These are phyloP conservation scores for Hafferia zeledoni DNA, from an alignment of 2,797 vertebrate genomes.

Conservation along the genomic window DNA sequence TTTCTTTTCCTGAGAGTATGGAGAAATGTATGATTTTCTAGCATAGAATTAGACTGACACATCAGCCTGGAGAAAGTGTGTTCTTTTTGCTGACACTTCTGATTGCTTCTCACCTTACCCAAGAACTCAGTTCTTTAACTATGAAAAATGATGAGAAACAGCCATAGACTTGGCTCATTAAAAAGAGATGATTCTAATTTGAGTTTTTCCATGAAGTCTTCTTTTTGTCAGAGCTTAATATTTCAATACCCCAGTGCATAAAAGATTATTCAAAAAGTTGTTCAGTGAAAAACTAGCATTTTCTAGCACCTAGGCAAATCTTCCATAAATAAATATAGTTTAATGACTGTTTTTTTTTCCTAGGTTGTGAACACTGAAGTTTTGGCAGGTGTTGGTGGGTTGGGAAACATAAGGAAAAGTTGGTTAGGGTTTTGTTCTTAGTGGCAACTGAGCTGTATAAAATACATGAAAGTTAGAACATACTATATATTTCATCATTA, in stretches of 20 bases:
- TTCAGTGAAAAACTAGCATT: not conserved
- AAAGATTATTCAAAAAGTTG: not conserved
- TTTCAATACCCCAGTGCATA: not conserved
- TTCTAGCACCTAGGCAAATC: not conserved
- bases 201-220: not conserved
- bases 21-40: not conserved
- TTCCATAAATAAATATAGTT: not conserved
- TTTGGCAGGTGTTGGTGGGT: not conserved
- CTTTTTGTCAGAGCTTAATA: not conserved
- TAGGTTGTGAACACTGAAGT: not conserved
- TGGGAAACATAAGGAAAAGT: not conserved
- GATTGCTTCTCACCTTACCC: not conserved
- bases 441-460: not conserved
- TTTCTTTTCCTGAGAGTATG: not conserved
- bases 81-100: not conserved
- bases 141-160: not conserved
- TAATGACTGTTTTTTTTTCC: not conserved
- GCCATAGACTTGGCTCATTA: not conserved
- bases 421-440: not conserved
- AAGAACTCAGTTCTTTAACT: not conserved
- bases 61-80: not conserved
- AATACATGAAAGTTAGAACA: not conserved
- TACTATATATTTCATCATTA: not conserved
- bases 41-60: not conserved
- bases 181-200: not conserved